Percentiles rank a stretch among this genome's conserved stretches.
phyloP scores from a whole-genome alignment of 2,113 vertebrate genomes.

The Morone chrysops region DNA sequence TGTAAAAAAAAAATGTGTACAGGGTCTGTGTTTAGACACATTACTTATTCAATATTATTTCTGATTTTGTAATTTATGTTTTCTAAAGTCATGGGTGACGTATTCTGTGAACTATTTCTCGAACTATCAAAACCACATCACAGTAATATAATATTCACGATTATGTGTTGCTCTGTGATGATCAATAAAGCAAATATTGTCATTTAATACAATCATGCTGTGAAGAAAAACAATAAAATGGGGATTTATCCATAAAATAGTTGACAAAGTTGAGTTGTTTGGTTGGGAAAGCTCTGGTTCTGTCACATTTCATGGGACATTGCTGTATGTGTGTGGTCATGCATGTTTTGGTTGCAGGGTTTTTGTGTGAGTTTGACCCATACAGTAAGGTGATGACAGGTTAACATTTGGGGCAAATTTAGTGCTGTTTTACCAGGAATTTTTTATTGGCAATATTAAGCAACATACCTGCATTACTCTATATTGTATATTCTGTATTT shows the following conservation, averaged over 20 bases:
- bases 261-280: background rate
- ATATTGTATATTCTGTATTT: conserved; percentile 17
- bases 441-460: conserved; percentile 13
- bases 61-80: conserved; percentile 4
- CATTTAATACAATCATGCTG: conserved; percentile 3
- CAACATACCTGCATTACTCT: background rate
- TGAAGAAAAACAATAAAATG: conserved; percentile 32
- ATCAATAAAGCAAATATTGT: conserved; percentile 9
- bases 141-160: conserved; percentile 7
- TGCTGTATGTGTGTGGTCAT: conserved; percentile 44
- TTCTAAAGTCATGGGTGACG: conserved; percentile 9
- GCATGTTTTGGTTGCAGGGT: conserved; percentile 55
- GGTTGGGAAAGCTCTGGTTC: background rate
- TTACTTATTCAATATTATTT: background rate
- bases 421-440: conserved; percentile 2
- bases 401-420: conserved; percentile 51
- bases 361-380: conserved; percentile 16
- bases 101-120: conserved; percentile 11
- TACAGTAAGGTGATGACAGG: conserved; percentile 7
- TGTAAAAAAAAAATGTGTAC: background rate
- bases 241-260: background rate
- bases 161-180: conserved; percentile 20
- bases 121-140: conserved; percentile 34
- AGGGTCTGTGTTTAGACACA: conserved; percentile 22
- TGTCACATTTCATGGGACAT: conserved; percentile 33